Evolutionary conservation across 2,797 vertebrate species (phyloP).

Genomic region (Arrhamphus sclerolepis): DNA sequence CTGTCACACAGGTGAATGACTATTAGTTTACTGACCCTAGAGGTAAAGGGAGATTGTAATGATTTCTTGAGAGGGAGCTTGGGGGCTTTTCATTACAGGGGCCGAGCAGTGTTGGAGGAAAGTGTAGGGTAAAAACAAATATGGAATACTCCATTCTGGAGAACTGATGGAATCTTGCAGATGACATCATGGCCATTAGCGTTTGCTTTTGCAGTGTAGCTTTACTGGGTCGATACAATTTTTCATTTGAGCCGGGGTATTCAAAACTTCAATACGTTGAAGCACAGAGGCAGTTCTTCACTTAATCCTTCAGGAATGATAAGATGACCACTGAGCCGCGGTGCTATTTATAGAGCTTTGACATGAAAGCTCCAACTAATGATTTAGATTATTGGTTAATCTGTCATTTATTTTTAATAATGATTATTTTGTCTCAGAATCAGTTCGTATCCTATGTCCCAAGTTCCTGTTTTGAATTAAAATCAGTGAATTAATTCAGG

Average conservation of each 20-base stretch:
- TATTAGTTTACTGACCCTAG: slow-evolving; percentile 81
- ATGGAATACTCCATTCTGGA: slow-evolving; percentile 50
- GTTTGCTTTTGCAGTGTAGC: slow-evolving; percentile 42
- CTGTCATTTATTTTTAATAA: not conserved
- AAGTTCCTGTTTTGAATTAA: not conserved
- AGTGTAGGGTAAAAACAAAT: slow-evolving; percentile 60
- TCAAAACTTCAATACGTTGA: not conserved
- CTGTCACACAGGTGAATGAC: slow-evolving; percentile 84
- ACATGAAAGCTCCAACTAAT: not conserved
- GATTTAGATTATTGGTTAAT: slow-evolving; percentile 2
- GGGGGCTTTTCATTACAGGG: slow-evolving; percentile 73
- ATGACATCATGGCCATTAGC: slow-evolving; percentile 56
- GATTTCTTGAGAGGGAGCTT: slow-evolving; percentile 73
- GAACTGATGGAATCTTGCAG: slow-evolving; percentile 64
- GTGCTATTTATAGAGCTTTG: slow-evolving; percentile 2
- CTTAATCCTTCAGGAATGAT: slow-evolving; percentile 13
- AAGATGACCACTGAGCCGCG: slow-evolving; percentile 1
- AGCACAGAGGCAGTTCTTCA: not conserved
- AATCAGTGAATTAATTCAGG: not conserved
- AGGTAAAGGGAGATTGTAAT: slow-evolving; percentile 75
- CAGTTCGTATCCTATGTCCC: not conserved
- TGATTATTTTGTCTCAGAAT: not conserved
- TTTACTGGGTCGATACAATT: slow-evolving; percentile 43
- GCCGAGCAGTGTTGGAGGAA: slow-evolving; percentile 42
- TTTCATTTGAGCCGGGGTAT: slow-evolving; percentile 1